Base-by-base conservation (phyloP, 2,113 vertebrate genomes). In the Cynocephalus volans region DNA sequence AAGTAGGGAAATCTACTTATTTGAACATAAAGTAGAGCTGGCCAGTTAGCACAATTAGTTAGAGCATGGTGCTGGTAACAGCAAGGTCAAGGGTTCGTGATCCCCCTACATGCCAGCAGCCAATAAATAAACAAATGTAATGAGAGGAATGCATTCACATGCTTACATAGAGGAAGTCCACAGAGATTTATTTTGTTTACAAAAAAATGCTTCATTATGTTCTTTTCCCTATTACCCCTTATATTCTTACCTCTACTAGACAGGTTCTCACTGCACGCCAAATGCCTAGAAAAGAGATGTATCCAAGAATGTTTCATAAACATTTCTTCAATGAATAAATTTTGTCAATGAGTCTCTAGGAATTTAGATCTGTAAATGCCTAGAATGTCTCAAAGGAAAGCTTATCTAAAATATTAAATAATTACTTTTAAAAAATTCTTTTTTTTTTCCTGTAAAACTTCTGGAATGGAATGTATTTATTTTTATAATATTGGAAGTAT, bases 301-400 rank as follows among this genome's bases (percentile, higher is more conserved):
- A 96, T 50, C 28, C 50, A 88, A 41, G 45, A 93, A 62, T 93
- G 58, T 77, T 69, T 91, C 75, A 72, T 88, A 86, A 73, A 86
- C 88, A 79, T 86, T 89, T 97, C 60, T 93, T 95, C 50, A 95
- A 41, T 41, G 13, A 94, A 93, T 92, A 92, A 79, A 91, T 97
- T 94, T 97, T 97, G 54, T 90, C 87, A 92, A 62, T 65, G 52
- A 87, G 15, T 77, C 76, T 67, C 41, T 81, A 89, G 33, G 36
- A 94, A 93, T 87, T 86, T 89, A 77, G 15, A 91, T 58, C 88
- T 96, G 11, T 89, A 93, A 48, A 93, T 79, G 60, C 58, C 50
- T 28, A 86, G 60, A 83, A 33, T 76, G 7, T 83, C 41, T 96
- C 84, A 83, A 97, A 96, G 36, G 50, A 89, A 96, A 84, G 13